phyloP scores from a whole-genome alignment of 1,140 invertebrate species.

The Neocloeon triangulifer region DNA sequence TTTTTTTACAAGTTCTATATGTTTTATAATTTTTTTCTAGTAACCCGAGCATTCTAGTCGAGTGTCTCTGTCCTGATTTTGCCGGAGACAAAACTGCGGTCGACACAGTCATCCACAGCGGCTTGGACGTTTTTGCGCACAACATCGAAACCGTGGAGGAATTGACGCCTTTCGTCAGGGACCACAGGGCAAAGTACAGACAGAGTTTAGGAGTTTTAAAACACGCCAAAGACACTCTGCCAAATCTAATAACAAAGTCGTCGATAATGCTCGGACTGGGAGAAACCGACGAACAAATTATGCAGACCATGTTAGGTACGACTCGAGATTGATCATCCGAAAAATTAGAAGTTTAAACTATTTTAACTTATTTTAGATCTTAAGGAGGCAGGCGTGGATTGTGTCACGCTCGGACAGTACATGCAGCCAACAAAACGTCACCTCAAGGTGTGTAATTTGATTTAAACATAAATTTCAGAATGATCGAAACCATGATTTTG shows the following conservation, averaged over 20 bases:
- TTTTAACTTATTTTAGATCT: conserved; percentile 38
- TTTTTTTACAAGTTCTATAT: conserved; percentile 8
- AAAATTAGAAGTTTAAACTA: conserved; percentile 8
- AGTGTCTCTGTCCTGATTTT: conserved; percentile 95
- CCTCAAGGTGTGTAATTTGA: conserved; percentile 38
- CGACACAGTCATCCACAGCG: conserved; percentile 50
- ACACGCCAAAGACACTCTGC: conserved; percentile 56
- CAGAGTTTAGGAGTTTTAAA: conserved; percentile 70
- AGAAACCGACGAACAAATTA: conserved; percentile 77
- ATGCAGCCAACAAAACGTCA: conserved; percentile 98
- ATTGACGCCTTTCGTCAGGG: conserved; percentile 74
- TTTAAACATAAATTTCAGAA: neutral
- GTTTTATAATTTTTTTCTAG: conserved; percentile 20
- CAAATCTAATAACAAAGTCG: conserved; percentile 81
- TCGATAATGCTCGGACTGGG: conserved; percentile 97
- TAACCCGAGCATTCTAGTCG: conserved; percentile 72
- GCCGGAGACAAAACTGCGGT: conserved; percentile 57
- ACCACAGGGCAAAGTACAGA: conserved; percentile 60
- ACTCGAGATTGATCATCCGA: neutral
- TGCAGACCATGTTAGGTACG: conserved; percentile 56
- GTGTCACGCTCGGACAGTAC: conserved; percentile 93
- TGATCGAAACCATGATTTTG: neutral
- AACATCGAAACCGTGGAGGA: conserved; percentile 90
- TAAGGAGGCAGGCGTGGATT: conserved; percentile 61
- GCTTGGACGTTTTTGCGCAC: conserved; percentile 88